A percentile compares a stretch with the other conserved stretches of the same genome.
Evolutionary conservation across 1,140 invertebrate species (phyloP).

Genomic region (Thereuonema tuberculata): DNA sequence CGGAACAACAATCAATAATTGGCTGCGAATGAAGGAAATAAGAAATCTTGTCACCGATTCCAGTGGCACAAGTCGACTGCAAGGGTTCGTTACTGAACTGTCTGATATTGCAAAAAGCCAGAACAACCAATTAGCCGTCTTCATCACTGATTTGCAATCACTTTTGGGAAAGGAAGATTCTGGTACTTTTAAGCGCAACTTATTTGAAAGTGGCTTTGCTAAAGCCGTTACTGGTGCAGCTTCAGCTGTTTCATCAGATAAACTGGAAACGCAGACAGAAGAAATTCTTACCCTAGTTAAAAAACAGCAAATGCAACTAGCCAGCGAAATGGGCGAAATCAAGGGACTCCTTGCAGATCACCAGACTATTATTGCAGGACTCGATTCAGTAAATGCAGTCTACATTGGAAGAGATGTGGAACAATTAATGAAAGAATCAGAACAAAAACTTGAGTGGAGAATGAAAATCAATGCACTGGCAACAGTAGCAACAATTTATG

Average conservation of each 20-base stretch:
- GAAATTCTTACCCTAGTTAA: conserved; percentile 21
- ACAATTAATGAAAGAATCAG: conserved; percentile 21
- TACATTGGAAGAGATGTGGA: conserved; percentile 29
- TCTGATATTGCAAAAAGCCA: conserved; percentile 20
- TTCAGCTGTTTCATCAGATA: conserved; percentile 1
- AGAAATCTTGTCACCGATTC: conserved; percentile 40
- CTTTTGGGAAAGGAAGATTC: not conserved
- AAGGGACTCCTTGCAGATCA: conserved; percentile 11
- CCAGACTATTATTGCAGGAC: not conserved
- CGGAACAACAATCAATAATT: conserved; percentile 48
- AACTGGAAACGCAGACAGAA: conserved; percentile 19
- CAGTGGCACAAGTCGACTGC: conserved; percentile 14
- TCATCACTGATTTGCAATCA: conserved; percentile 20
- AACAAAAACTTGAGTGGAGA: conserved; percentile 27
- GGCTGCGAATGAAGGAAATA: conserved; percentile 48
- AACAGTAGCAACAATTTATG: conserved; percentile 25
- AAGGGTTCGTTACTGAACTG: conserved; percentile 19
- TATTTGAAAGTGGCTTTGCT: not conserved
- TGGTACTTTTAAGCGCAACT: not conserved
- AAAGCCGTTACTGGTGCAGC: not conserved
- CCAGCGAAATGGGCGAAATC: conserved; percentile 15
- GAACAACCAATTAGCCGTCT: conserved; percentile 21
- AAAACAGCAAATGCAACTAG: conserved; percentile 16
- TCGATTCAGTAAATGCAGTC: conserved; percentile 11
- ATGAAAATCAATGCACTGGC: conserved; percentile 27